These are phyloP conservation scores for Hemaris fuciformis DNA, from an alignment of 2,888 invertebrate species.

Conservation along the genomic window DNA sequence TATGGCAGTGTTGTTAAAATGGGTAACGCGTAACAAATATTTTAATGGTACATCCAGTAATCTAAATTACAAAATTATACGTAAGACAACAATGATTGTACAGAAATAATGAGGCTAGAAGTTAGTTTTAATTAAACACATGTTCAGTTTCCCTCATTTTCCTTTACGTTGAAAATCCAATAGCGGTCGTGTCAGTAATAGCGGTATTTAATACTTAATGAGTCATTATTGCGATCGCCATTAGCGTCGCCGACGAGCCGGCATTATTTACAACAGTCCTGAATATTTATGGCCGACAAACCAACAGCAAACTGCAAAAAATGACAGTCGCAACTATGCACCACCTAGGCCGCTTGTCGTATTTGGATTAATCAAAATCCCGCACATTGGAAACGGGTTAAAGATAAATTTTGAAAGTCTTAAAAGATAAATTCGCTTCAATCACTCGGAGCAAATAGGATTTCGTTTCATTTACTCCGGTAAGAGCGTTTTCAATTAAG, in stretches of 20 bases:
- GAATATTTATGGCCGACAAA: conserved; percentile 73
- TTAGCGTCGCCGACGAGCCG: conserved; percentile 56
- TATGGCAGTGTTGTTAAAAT: no score
- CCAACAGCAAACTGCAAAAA: conserved; percentile 62
- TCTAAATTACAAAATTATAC: no score
- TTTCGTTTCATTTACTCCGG: conserved; percentile 78
- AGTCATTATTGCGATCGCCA: conserved; percentile 64
- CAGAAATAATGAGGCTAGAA: background rate
- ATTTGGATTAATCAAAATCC: conserved; percentile 5
- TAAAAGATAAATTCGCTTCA: conserved; percentile 79
- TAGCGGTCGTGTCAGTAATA: conserved; percentile 40
- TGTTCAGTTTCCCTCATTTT: background rate
- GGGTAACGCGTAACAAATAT: no score
- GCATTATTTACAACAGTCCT: conserved; percentile 61
- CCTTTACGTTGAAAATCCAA: background rate
- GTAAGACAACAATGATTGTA: no score
- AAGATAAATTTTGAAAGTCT: conserved; percentile 76
- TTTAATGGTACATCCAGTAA: no score
- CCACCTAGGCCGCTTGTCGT: conserved; percentile 29
- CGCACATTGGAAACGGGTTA: conserved; percentile 41
- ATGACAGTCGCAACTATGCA: conserved; percentile 61
- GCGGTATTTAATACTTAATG: conserved; percentile 64
- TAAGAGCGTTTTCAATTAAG: conserved; percentile 81
- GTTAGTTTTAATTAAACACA: background rate
- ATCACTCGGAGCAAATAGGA: conserved; percentile 79